A percentile compares a stretch with the other conserved stretches of the same genome.
These are phyloP conservation scores for Heliopora coerulea DNA, from an alignment of 92 coral and sea anemone genomes.

Conservation along the genomic window DNA sequence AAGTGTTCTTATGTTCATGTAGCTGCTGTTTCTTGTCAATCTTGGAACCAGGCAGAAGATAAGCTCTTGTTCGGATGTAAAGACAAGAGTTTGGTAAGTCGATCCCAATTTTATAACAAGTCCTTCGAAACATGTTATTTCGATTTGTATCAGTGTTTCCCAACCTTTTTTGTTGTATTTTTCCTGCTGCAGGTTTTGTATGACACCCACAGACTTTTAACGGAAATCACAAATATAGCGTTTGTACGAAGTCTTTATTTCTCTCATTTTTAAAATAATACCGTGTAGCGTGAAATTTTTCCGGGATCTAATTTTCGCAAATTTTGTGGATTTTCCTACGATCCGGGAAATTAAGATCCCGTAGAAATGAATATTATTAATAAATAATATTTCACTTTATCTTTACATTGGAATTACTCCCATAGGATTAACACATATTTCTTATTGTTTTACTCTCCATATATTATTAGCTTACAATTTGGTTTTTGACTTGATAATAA, in stretches of 20 bases:
- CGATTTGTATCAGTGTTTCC: not conserved
- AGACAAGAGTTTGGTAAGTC: constrained; percentile 87
- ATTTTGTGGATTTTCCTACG: no score
- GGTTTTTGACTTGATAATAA: no score
- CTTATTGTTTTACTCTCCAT: no score
- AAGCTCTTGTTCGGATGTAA: constrained; percentile 87
- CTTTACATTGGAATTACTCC: no score
- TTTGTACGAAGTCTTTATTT: constrained; percentile 52
- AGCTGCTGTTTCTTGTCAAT: constrained; percentile 73
- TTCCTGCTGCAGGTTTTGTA: constrained; percentile 74
- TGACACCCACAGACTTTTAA: constrained; percentile 85
- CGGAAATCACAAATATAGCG: constrained; percentile 80
- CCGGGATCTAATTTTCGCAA: no score
- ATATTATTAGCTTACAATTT: no score
- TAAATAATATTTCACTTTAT: no score
- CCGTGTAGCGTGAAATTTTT: no score
- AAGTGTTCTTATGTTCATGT: not conserved
- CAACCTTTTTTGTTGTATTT: no score
- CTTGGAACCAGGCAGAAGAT: constrained; percentile 85
- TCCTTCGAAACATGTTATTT: not conserved
- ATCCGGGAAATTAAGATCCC: no score
- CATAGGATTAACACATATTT: no score
- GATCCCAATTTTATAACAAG: not conserved
- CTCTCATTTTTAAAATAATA: not conserved
- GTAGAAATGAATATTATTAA: no score